Evolutionary conservation across 2,888 invertebrate genomes (phyloP).

Genomic region (Himalopsyche tibetana): DNA sequence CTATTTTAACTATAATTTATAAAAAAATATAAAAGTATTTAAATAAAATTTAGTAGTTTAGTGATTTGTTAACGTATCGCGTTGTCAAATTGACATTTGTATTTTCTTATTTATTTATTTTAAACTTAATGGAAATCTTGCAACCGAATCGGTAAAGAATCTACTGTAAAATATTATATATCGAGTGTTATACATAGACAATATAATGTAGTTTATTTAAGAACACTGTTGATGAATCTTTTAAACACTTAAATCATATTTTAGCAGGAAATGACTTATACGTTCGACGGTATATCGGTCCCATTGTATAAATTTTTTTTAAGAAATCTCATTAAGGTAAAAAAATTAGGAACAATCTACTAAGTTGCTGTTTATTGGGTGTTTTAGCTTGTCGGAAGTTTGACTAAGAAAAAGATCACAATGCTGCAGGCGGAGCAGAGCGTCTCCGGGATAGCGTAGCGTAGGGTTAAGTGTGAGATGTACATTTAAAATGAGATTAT

Average conservation of each 20-base stretch:
- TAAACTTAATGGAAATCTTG: slow-evolving; percentile 37
- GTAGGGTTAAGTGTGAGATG: slow-evolving; percentile 60
- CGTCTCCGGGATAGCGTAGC: slow-evolving; percentile 52
- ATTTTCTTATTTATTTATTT: slow-evolving; percentile 38
- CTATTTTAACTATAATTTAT: slow-evolving; percentile 34
- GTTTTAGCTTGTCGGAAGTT: slow-evolving; percentile 59
- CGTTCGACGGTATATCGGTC: slow-evolving; percentile 40
- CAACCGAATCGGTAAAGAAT: slow-evolving; percentile 46
- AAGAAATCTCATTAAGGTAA: slow-evolving; percentile 41
- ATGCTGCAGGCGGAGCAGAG: slow-evolving; percentile 45
- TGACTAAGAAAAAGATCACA: slow-evolving; percentile 51
- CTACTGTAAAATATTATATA: slow-evolving; percentile 56
- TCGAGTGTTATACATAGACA: slow-evolving; percentile 51
- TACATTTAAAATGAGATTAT: slow-evolving; percentile 64
- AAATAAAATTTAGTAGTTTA: slow-evolving; percentile 37
- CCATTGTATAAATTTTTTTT: slow-evolving; percentile 44
- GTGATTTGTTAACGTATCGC: background rate
- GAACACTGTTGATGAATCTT: slow-evolving; percentile 45
- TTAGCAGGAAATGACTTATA: slow-evolving; percentile 35
- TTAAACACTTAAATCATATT: slow-evolving; percentile 42
- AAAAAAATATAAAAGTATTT: slow-evolving; percentile 42
- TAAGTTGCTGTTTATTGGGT: slow-evolving; percentile 55
- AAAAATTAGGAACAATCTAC: slow-evolving; percentile 41
- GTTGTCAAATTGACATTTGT: slow-evolving; percentile 43
- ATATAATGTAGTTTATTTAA: slow-evolving; percentile 49